Evolutionary conservation across 2,113 vertebrate species (phyloP).

Genomic region (Peromyscus maniculatus): DNA sequence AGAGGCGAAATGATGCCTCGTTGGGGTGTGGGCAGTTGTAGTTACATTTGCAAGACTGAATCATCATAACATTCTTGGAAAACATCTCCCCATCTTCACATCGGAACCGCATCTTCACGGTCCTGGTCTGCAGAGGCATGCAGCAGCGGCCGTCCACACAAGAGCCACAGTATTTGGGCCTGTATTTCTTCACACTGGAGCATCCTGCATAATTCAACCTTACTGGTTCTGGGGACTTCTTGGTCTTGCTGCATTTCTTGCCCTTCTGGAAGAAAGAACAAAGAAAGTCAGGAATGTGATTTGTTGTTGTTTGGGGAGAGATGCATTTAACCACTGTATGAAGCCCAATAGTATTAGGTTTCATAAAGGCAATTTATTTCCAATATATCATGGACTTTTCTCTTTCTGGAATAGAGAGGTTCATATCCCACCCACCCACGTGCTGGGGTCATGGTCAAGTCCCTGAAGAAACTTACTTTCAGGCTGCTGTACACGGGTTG

Average conservation of each 20-base stretch:
- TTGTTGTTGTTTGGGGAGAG: background rate
- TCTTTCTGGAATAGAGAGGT: background rate
- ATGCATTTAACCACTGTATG: background rate
- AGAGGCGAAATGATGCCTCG: conserved; percentile 95
- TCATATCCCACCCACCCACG: background rate
- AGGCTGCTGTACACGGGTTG: conserved; percentile 92
- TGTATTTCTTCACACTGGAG: conserved; percentile 96
- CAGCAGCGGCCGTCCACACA: conserved; percentile 98
- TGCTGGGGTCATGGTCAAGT: background rate
- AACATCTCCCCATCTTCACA: conserved; percentile 97
- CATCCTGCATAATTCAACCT: conserved; percentile 96
- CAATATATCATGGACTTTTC: background rate
- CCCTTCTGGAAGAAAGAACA: conserved; percentile 92
- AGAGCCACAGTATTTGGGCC: conserved; percentile 96
- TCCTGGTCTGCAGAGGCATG: conserved; percentile 95
- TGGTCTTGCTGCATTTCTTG: conserved; percentile 97
- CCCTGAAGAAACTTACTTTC: conserved; percentile 91
- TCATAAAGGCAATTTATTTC: background rate
- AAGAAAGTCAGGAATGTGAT: conserved; percentile 2
- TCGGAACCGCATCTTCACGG: conserved; percentile 96
- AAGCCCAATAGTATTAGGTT: background rate
- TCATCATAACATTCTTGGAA: conserved; percentile 98
- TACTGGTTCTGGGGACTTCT: conserved; percentile 91
- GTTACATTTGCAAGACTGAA: conserved; percentile 98
- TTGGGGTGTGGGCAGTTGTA: conserved; percentile 94